Conservation (phyloP, 2,113 vertebrate species). For the Amia ocellicauda region DNA sequence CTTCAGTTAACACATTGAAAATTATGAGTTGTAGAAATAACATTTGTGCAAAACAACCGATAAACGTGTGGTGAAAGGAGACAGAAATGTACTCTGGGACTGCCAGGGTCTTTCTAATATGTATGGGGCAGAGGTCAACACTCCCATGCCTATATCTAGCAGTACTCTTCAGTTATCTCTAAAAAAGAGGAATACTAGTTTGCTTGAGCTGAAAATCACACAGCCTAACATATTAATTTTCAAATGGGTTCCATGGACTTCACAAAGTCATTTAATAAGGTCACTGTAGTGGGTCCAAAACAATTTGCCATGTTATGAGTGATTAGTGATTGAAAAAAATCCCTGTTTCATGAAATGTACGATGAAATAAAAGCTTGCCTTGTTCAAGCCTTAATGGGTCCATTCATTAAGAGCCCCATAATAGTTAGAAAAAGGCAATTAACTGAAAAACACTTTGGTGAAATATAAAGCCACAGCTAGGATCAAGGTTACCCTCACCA, state of each 20-base stretch:
- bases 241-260: neutral
- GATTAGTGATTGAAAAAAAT: neutral
- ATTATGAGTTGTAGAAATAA: too few species aligned
- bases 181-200: too few species aligned
- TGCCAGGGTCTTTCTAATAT: too few species aligned
- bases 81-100: too few species aligned
- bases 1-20: too few species aligned
- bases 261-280: neutral
- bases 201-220: too few species aligned
- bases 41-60: too few species aligned
- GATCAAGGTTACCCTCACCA: neutral
- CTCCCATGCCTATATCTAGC: too few species aligned
- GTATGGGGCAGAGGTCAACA: too few species aligned
- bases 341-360: neutral
- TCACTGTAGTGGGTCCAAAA: slow-evolving; percentile 4
- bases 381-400: slow-evolving; percentile 19
- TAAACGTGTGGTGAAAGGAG: too few species aligned
- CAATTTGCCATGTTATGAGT: slow-evolving; percentile 5
- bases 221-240: too few species aligned
- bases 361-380: neutral
- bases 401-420: slow-evolving; percentile 12
- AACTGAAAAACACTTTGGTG: neutral
- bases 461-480: neutral
- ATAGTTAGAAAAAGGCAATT: neutral
- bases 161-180: too few species aligned